These are phyloP conservation scores for Peromyscus leucopus DNA, from an alignment of 2,113 vertebrate species.

Conservation along the genomic window DNA sequence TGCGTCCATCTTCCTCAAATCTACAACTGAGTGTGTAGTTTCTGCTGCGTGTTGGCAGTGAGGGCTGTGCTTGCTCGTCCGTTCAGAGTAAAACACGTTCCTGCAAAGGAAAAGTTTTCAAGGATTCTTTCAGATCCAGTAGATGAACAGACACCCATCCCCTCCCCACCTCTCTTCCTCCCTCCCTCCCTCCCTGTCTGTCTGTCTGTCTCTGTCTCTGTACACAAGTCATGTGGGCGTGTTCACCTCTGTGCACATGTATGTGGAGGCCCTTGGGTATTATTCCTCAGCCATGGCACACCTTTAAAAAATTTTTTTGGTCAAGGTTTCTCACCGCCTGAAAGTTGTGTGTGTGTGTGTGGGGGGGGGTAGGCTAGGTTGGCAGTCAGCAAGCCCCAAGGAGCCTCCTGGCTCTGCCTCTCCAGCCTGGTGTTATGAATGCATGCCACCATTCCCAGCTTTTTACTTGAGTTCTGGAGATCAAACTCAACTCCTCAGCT, in stretches of 20 bases:
- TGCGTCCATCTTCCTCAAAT: neutral
- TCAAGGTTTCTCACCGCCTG: neutral
- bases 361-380: neutral
- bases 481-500: neutral
- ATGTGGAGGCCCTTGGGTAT: neutral
- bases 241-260: neutral
- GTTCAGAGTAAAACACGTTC: neutral
- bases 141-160: too few relatives aligned
- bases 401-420: neutral
- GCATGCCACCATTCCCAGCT: neutral
- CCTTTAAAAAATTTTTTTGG: too few relatives aligned
- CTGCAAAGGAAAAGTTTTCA: neutral
- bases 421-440: neutral
- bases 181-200: too few relatives aligned
- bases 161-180: too few relatives aligned
- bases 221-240: neutral
- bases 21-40: neutral
- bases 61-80: rapidly evolving
- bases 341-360: too few relatives aligned
- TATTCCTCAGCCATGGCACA: neutral
- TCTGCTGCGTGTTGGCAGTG: neutral
- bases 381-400: neutral
- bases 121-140: neutral
- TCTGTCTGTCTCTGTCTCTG: neutral
- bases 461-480: neutral